Evolutionary conservation across 2,797 vertebrate genomes (phyloP).

Genomic region (Schizopygopsis pylzovi): DNA sequence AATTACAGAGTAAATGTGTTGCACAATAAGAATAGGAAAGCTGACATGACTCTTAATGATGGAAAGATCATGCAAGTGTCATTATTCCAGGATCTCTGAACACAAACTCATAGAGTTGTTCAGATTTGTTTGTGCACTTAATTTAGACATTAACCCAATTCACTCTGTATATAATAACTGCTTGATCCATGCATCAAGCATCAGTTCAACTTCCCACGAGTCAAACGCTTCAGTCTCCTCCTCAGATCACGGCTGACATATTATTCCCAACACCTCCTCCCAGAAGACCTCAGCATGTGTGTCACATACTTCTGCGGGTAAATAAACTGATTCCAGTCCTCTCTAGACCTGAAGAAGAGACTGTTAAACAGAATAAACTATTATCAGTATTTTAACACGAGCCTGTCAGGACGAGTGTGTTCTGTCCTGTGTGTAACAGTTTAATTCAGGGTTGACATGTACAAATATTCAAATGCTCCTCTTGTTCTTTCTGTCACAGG

Average conservation of each 20-base stretch:
- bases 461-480: not conserved
- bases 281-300: slow-evolving; percentile 2
- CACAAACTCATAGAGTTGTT: not conserved
- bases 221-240: slow-evolving; percentile 9
- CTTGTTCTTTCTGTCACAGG: not conserved
- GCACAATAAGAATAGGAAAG: not conserved
- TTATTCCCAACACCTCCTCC: slow-evolving; percentile 18
- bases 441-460: not conserved
- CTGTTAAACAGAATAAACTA: not conserved
- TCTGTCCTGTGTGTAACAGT: not conserved
- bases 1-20: not conserved
- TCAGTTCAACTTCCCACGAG: slow-evolving; percentile 17
- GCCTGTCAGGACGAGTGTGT: not conserved
- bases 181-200: not conserved
- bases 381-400: not conserved
- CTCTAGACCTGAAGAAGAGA: not conserved
- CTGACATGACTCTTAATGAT: not conserved
- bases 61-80: not conserved
- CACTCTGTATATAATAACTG: slow-evolving; percentile 3
- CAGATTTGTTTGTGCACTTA: not conserved
- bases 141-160: slow-evolving; percentile 10
- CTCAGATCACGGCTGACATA: slow-evolving; percentile 7
- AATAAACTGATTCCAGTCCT: not conserved
- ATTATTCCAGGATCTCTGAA: not conserved
- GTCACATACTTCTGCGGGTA: not conserved